Evolutionary conservation across 2,113 vertebrate genomes (phyloP).

Genomic region (Tylochromis polylepis): DNA sequence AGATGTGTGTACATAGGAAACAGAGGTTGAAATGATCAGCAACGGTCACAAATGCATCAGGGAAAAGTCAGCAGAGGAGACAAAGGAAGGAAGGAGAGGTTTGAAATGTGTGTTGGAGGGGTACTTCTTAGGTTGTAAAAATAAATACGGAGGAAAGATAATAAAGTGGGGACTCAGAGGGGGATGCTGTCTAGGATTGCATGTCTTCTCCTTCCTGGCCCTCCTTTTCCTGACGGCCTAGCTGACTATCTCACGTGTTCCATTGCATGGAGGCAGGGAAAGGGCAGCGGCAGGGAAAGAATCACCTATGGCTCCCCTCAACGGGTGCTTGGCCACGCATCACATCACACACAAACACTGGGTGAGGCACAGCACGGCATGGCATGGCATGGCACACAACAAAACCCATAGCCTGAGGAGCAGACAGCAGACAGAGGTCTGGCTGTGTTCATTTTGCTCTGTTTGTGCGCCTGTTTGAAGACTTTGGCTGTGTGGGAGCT

Average conservation of each 20-base stretch:
- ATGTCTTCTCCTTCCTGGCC: background rate
- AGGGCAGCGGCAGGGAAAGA: conserved; percentile 65
- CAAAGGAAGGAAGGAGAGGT: background rate
- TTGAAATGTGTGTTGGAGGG: background rate
- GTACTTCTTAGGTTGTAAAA: background rate
- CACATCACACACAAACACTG: conserved; percentile 45
- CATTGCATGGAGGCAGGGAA: conserved; percentile 50
- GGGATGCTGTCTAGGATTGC: background rate
- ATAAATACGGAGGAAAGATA: background rate
- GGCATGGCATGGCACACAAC: background rate
- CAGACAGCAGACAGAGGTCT: background rate
- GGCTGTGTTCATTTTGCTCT: background rate
- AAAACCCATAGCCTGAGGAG: conserved; percentile 26
- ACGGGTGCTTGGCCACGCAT: conserved; percentile 41
- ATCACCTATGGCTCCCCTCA: conserved; percentile 60
- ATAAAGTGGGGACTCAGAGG: background rate
- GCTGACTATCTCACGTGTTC: conserved; percentile 14
- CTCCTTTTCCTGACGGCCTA: background rate
- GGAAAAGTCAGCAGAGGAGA: background rate
- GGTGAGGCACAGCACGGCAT: conserved; percentile 14
- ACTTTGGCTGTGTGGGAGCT: background rate
- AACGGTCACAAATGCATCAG: background rate
- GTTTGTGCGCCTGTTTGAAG: background rate
- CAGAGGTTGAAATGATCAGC: background rate
- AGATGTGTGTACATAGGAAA: background rate